Base-by-base conservation (phyloP, 2,888 invertebrate genomes). In the Euplagia quadripunctaria region DNA sequence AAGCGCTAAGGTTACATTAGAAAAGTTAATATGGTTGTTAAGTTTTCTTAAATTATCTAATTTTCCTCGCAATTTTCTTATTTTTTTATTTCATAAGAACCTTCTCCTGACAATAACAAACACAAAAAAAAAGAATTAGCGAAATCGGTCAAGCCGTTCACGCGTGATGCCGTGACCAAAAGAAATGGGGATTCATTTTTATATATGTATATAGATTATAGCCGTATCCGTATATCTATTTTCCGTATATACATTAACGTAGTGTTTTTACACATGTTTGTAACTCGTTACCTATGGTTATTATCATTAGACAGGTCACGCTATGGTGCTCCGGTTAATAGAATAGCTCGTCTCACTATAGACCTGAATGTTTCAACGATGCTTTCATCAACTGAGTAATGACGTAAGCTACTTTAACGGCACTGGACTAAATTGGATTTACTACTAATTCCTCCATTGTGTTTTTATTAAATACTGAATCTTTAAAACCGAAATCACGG, bases 351-450 rank as follows among this genome's bases (percentile, higher is more conserved):
- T 90, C 90, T 91, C 84, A 84, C 86, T 81, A 81, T 86, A 89
- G 79, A 86, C 86, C 82, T 91, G 90, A 94, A 94, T 93, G 89
- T 88, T 92, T 92, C 81, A 93, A 89, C 83, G 76, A 82, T 77
- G 77, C 88, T 87, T 86, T 87, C 88, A 82, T 85, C 83, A 78
- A 83, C 82, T 84, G 83, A 86, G 82, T 77, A 68, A 76, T 93
- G 91, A 92, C 92, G 91, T 91, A 88, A 90, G 79, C 85, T 81
- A 82, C 79, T 83, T 85, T 82, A 70, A 82, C 64, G 75, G 71
- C 71, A 71, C 49, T 64, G 70, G 74, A 76, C 70, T 82, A 68
- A 84, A 74, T 75, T 81, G 76, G 46, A 66, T 51, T 55, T 64
- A 52, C 64, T 20, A 51, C 6, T n/a, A 20, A 71, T 14, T 46